phyloP scores from a whole-genome alignment of 2,888 invertebrate genomes.

The Helleia helle region DNA sequence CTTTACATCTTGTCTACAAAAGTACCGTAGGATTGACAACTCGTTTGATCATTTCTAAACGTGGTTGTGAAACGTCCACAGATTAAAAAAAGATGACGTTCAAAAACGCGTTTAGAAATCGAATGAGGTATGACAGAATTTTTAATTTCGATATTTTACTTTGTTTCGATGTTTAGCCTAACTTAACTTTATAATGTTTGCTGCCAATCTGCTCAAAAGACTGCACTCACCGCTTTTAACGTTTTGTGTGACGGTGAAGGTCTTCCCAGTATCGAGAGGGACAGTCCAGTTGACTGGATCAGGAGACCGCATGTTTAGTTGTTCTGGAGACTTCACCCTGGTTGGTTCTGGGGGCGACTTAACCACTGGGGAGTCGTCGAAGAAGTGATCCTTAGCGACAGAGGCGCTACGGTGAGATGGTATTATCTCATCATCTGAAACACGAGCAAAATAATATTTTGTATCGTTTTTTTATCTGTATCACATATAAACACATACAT shows the following conservation, averaged over 20 bases:
- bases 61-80: not conserved
- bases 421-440: slow-evolving; percentile 56
- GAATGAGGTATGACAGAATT: not conserved
- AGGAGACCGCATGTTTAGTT: slow-evolving; percentile 92
- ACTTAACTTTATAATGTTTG: slow-evolving; percentile 39
- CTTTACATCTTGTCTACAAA: slow-evolving; percentile 2
- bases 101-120: not conserved
- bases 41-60: not conserved
- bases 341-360: slow-evolving; percentile 96
- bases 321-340: slow-evolving; percentile 93
- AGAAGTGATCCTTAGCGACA: slow-evolving; percentile 67
- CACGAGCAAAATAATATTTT: not conserved
- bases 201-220: slow-evolving; percentile 41
- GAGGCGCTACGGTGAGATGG: slow-evolving; percentile 66
- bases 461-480: no score
- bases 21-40: slow-evolving; percentile 1
- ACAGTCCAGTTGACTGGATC: slow-evolving; percentile 97
- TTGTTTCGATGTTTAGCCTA: slow-evolving; percentile 18
- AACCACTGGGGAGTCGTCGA: slow-evolving; percentile 78
- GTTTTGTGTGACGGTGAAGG: slow-evolving; percentile 94
- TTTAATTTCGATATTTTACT: not conserved
- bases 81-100: not conserved
- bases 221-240: slow-evolving; percentile 78
- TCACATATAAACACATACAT: no score
- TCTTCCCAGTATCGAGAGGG: slow-evolving; percentile 93